phyloP scores from a whole-genome alignment of 2,797 vertebrate species.

The Psittacula derbiana region DNA sequence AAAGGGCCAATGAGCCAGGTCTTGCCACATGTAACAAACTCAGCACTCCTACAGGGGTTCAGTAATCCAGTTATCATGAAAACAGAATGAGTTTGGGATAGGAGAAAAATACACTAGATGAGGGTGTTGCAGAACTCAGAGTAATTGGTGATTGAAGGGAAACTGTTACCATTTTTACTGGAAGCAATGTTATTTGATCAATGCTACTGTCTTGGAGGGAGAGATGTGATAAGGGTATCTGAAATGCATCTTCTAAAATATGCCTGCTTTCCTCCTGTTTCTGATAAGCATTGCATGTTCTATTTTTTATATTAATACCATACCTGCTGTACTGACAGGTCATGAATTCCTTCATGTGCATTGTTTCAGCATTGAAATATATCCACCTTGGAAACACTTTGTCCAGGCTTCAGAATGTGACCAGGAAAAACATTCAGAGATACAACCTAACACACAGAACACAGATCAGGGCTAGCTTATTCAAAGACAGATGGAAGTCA shows the following conservation, averaged over 20 bases:
- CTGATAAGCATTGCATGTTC: background rate
- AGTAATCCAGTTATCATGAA: background rate
- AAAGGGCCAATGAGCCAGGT: background rate
- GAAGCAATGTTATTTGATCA: background rate
- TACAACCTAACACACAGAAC: background rate
- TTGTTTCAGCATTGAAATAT: background rate
- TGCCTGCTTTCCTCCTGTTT: background rate
- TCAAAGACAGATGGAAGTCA: conserved; percentile 40
- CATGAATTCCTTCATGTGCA: background rate
- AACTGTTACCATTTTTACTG: background rate
- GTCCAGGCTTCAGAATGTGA: background rate
- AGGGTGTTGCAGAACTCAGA: background rate
- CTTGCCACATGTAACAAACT: background rate
- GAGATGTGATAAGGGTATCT: background rate
- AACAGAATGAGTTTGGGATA: background rate
- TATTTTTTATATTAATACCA: background rate
- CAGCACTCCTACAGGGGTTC: background rate
- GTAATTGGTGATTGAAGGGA: background rate
- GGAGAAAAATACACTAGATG: background rate
- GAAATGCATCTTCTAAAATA: background rate
- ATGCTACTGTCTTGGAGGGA: background rate
- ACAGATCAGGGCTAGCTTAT: background rate
- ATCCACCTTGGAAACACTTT: background rate
- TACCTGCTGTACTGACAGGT: background rate
- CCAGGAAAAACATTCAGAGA: background rate